These are phyloP conservation scores for Clarias macrocephalus DNA, from an alignment of 2,113 vertebrate genomes.

Conservation along the genomic window DNA sequence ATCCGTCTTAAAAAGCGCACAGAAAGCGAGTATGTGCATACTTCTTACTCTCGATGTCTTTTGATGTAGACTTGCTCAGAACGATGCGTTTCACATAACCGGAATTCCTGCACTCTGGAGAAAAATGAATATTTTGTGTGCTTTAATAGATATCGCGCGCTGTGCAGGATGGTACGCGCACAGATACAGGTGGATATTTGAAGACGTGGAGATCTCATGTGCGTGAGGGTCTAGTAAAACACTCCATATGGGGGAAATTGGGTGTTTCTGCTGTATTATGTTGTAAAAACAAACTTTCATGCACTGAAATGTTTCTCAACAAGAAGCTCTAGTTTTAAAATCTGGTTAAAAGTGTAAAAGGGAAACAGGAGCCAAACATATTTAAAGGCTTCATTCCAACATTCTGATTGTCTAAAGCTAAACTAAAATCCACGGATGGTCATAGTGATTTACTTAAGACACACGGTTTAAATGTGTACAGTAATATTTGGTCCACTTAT, in stretches of 20 bases:
- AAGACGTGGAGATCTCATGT: not conserved
- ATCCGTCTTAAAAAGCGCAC: not conserved
- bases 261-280: not conserved
- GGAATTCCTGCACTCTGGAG: conserved; percentile 62
- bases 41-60: not conserved
- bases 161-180: not conserved
- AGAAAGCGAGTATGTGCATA: not conserved
- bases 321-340: not conserved
- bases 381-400: not conserved
- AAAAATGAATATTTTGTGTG: conserved; percentile 1
- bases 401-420: not conserved
- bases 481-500: not conserved
- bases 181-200: not conserved
- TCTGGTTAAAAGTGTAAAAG: not conserved
- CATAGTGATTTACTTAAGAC: not conserved
- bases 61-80: conserved; percentile 43
- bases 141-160: conserved; percentile 4
- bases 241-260: not conserved
- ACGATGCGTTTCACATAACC: conserved; percentile 71
- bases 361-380: not conserved
- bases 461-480: not conserved
- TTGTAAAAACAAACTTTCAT: not conserved
- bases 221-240: not conserved
- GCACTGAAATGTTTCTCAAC: not conserved
- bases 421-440: no score